Evolutionary conservation across 2,113 vertebrate species (phyloP).

Genomic region (Uropsilus gracilis): DNA sequence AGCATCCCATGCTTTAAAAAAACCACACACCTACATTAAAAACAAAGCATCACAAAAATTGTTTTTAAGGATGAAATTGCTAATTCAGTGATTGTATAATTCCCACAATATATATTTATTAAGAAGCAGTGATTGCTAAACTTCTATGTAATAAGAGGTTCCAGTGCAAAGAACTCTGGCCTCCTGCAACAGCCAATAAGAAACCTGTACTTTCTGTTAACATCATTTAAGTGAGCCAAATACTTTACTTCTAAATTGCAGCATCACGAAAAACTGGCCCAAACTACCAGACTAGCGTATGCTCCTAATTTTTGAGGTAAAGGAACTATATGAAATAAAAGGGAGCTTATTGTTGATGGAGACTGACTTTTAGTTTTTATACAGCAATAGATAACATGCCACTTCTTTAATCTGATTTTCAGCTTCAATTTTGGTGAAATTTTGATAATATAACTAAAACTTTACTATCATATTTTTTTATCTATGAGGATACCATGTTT

Average conservation of each 20-base stretch:
- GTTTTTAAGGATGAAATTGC: background rate
- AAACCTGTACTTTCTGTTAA: background rate
- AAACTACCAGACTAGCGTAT: background rate
- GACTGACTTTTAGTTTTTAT: slow-evolving; percentile 15
- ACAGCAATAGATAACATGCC: background rate
- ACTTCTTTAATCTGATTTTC: slow-evolving; percentile 12
- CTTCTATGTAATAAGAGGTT: background rate
- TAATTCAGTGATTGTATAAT: background rate
- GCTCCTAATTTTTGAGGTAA: background rate
- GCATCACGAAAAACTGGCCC: background rate
- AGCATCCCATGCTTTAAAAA: slow-evolving; percentile 54
- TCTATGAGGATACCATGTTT: background rate
- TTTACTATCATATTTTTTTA: background rate
- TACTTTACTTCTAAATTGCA: background rate
- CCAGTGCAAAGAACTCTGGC: background rate
- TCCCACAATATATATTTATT: background rate
- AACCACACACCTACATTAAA: slow-evolving; percentile 2
- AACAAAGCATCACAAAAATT: background rate
- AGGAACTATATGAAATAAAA: background rate
- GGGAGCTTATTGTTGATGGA: background rate
- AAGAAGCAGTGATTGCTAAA: background rate
- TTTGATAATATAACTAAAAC: slow-evolving; percentile 2
- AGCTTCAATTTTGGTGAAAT: slow-evolving; percentile 11
- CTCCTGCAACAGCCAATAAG: background rate
- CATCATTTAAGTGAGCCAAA: accelerated